Conservation (phyloP, 2,113 vertebrate species). For the Leptobrachium leishanense region DNA sequence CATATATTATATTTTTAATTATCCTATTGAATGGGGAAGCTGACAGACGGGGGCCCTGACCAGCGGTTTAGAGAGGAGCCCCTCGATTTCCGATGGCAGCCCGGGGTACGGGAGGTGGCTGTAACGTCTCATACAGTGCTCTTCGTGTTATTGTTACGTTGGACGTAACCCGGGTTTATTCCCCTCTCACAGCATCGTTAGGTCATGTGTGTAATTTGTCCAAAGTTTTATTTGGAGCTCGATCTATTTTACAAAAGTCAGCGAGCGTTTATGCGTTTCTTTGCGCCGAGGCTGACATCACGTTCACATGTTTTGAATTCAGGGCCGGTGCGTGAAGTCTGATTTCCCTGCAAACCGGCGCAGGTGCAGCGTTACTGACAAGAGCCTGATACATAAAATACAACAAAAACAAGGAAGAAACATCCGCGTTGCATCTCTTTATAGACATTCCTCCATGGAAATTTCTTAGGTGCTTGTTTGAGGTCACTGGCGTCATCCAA, state of each 20-base stretch:
- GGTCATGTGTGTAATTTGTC: conserved; percentile 44
- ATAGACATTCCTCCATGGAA: conserved; percentile 11
- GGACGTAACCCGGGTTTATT: conserved; percentile 24
- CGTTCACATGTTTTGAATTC: not conserved
- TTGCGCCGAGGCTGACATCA: not conserved
- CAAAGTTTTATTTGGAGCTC: conserved; percentile 56
- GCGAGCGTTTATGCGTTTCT: conserved; percentile 16
- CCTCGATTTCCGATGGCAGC: not conserved
- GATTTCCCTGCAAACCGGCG: not conserved
- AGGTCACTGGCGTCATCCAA: conserved; percentile 4
- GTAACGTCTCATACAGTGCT: conserved; percentile 49
- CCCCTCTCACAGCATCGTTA: conserved; percentile 49
- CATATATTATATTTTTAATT: too few relatives aligned
- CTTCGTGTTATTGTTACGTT: not conserved
- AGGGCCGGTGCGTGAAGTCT: not conserved
- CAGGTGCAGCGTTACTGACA: conserved; percentile 30
- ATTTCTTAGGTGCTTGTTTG: not conserved
- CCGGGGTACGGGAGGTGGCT: too few relatives aligned
- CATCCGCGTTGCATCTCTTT: conserved; percentile 3
- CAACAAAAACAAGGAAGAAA: not conserved
- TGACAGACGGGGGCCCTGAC: too few relatives aligned
- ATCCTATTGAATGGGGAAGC: too few relatives aligned
- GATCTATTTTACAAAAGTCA: conserved; percentile 22
- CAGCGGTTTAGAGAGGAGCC: too few relatives aligned
- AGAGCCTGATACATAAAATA: not conserved